Evolutionary conservation across 2,888 invertebrate species (phyloP).

Genomic region (Drosophila greeni): DNA sequence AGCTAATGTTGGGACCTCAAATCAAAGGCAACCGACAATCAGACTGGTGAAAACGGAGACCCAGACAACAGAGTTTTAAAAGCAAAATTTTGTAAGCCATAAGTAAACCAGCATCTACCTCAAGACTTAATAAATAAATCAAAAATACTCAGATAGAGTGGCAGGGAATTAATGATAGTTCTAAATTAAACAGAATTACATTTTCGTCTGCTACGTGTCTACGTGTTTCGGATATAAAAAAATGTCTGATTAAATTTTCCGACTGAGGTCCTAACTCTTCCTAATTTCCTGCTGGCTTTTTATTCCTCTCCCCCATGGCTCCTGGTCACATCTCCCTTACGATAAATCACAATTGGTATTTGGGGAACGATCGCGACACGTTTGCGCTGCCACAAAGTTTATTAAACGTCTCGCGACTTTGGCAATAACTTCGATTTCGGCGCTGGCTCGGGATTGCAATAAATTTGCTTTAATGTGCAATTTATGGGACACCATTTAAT

Average conservation of each 20-base stretch:
- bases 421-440: constrained; percentile 70
- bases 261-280: not conserved
- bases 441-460: constrained; percentile 61
- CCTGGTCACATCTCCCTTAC: not conserved
- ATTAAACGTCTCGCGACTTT: constrained; percentile 72
- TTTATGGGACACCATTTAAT: constrained; percentile 78
- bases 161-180: not conserved
- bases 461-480: constrained; percentile 77
- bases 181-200: not conserved
- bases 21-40: constrained; percentile 22
- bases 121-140: not conserved
- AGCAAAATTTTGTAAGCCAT: not conserved
- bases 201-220: constrained; percentile 6
- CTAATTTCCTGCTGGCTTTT: not conserved
- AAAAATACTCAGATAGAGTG: not conserved
- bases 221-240: constrained; percentile 27
- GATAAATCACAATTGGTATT: constrained; percentile 63
- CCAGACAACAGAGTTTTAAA: constrained; percentile 25
- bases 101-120: not conserved
- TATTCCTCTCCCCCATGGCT: not conserved
- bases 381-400: constrained; percentile 61
- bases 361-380: constrained; percentile 65
- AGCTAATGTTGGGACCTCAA: constrained; percentile 35
- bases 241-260: constrained; percentile 33
- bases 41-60: constrained; percentile 7